phyloP scores from a whole-genome alignment of 2,797 vertebrate genomes.

The Martes flavigula region DNA sequence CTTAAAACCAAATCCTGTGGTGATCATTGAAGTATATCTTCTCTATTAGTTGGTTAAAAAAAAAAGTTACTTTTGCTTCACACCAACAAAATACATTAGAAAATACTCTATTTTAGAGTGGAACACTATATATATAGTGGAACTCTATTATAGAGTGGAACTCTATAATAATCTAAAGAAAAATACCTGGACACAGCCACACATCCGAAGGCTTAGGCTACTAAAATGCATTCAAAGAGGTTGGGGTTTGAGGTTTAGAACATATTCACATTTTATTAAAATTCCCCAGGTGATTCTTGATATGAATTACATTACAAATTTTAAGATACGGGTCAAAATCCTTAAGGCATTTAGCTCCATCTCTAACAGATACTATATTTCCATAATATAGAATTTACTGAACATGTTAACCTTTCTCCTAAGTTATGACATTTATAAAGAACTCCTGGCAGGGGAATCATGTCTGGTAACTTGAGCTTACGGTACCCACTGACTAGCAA shows the following conservation, averaged over 20 bases:
- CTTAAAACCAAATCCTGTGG: neutral
- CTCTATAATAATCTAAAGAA: neutral
- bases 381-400: neutral
- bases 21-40: neutral
- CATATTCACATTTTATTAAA: neutral
- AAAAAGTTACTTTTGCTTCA: neutral
- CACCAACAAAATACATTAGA: neutral
- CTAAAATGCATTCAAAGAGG: neutral
- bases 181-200: neutral
- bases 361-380: neutral
- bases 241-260: constrained; percentile 33
- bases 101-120: neutral
- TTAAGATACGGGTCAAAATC: constrained; percentile 38
- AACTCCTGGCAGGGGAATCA: constrained; percentile 20
- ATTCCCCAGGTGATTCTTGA: constrained; percentile 20
- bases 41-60: neutral
- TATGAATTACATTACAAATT: neutral
- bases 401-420: neutral
- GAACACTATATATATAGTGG: neutral
- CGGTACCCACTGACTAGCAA: neutral
- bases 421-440: constrained; percentile 7
- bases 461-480: constrained; percentile 11
- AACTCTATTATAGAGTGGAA: neutral
- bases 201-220: neutral
- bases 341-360: neutral